These are phyloP conservation scores for Epicauta chinensis DNA, from an alignment of 1,140 invertebrate species.

Conservation along the genomic window DNA sequence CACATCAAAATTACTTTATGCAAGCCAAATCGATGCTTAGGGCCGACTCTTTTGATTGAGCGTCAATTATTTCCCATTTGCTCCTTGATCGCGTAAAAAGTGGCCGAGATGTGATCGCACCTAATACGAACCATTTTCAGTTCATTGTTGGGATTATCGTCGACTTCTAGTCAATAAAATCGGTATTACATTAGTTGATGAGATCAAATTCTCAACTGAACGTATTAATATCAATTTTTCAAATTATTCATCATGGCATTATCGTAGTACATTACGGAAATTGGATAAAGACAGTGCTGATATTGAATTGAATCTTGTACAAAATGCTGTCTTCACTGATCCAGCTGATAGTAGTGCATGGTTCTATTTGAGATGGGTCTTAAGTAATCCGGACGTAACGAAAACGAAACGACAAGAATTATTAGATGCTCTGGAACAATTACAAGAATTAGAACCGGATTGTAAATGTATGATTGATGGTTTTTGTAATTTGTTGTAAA, in stretches of 20 bases:
- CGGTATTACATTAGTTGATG: constrained; percentile 58
- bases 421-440: constrained; percentile 66
- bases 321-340: constrained; percentile 94
- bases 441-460: constrained; percentile 75
- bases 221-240: constrained; percentile 91
- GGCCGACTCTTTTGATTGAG: too few species aligned
- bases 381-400: constrained; percentile 51
- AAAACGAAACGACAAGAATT: constrained; percentile 51
- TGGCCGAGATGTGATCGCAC: constrained; percentile 6
- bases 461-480: constrained; percentile 59
- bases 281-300: constrained; percentile 51
- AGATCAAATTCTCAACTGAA: constrained; percentile 75
- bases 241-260: constrained; percentile 99
- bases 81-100: too few species aligned
- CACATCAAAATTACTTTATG: too few species aligned
- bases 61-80: too few species aligned
- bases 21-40: too few species aligned
- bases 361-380: constrained; percentile 95
- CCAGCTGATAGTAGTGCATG: constrained; percentile 95
- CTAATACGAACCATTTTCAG: constrained; percentile 44
- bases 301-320: constrained; percentile 76
- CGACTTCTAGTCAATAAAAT: constrained; percentile 66
- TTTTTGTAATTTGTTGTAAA: constrained; percentile 10
- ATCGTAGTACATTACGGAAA: constrained; percentile 79
- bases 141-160: constrained; percentile 93